Evolutionary conservation across 2,797 vertebrate genomes (phyloP).

Genomic region (Myripristis jacobus): DNA sequence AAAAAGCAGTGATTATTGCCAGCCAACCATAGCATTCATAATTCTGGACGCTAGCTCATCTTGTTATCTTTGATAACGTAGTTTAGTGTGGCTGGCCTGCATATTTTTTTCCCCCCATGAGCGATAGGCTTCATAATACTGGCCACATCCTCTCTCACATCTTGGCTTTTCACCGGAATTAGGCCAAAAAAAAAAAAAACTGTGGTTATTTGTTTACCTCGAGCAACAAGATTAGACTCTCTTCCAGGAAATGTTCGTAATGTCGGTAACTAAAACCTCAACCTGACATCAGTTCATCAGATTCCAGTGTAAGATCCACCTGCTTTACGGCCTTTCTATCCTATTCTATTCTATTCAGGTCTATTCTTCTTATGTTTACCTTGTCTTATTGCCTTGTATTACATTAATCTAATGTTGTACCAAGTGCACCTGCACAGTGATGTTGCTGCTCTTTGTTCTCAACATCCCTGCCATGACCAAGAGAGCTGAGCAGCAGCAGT

Average conservation of each 20-base stretch:
- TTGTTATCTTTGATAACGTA: too few relatives aligned
- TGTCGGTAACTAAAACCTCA: constrained; percentile 3
- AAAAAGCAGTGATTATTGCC: too few relatives aligned
- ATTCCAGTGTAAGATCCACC: neutral
- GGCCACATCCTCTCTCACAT: too few relatives aligned
- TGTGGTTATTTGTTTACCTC: neutral
- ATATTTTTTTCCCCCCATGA: too few relatives aligned
- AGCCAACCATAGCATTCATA: too few relatives aligned
- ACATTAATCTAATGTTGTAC: constrained; percentile 38
- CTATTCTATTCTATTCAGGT: neutral
- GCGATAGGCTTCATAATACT: neutral
- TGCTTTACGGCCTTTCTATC: neutral
- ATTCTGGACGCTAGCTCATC: too few relatives aligned
- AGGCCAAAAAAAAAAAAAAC: too few relatives aligned
- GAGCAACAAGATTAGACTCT: neutral
- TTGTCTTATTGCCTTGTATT: constrained; percentile 8
- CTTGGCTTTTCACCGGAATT: too few relatives aligned
- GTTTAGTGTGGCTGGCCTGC: too few relatives aligned
- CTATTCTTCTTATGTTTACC: neutral
- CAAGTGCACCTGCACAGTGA: constrained; percentile 15
- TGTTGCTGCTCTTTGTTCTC: constrained; percentile 26
- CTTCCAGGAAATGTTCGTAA: neutral
- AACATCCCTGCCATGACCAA: constrained; percentile 45
- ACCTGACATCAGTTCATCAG: neutral
- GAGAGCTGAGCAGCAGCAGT: constrained; percentile 53